A percentile compares a stretch with the other conserved stretches of the same genome.
Conservation (phyloP, 2,113 vertebrate species). For the Platysteira castanea region DNA sequence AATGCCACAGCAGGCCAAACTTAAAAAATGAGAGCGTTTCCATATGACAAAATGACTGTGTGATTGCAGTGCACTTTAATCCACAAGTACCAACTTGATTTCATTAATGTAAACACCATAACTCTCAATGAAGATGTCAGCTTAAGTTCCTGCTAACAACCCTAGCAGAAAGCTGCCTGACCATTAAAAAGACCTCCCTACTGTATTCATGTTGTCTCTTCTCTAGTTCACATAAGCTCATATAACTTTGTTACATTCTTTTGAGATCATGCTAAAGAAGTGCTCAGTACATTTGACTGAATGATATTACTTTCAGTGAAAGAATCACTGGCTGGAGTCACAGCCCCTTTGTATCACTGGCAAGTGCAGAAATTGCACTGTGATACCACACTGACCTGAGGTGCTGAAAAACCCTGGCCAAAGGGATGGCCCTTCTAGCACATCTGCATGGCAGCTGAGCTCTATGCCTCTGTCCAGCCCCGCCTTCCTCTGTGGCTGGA, state of each 20-base stretch:
- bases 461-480: background rate
- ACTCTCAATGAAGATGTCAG: background rate
- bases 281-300: background rate
- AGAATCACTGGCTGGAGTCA: background rate
- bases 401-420: background rate
- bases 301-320: background rate
- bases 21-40: background rate
- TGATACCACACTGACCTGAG: background rate
- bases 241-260: background rate
- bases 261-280: background rate
- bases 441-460: rapidly evolving
- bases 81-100: background rate
- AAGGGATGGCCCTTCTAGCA: background rate
- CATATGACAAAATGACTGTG: background rate
- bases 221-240: background rate
- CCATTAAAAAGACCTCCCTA: background rate
- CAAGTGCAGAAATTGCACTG: background rate
- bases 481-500: background rate
- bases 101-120: background rate
- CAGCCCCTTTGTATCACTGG: background rate
- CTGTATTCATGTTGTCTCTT: background rate
- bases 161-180: background rate
- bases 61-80: background rate
- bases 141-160: background rate
- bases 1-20: background rate